These are phyloP conservation scores for Halcyon smyrnensis DNA, from an alignment of 2,797 vertebrate genomes.

Conservation along the genomic window DNA sequence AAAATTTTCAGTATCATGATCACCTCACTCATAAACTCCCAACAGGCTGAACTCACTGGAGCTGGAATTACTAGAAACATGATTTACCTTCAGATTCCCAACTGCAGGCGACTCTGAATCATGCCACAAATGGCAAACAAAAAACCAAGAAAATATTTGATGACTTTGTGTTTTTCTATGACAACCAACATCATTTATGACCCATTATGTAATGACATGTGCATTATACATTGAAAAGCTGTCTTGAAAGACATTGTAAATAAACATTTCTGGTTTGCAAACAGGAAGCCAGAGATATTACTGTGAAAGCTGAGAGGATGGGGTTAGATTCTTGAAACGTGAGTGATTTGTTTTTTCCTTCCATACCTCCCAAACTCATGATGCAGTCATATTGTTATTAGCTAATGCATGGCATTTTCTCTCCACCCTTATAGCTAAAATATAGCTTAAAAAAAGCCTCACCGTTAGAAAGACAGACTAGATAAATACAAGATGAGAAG, in stretches of 20 bases:
- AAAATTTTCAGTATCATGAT: background rate
- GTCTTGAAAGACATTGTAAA: constrained; percentile 31
- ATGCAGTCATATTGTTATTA: constrained; percentile 8
- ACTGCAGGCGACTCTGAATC: background rate
- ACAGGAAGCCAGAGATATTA: constrained; percentile 42
- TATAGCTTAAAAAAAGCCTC: background rate
- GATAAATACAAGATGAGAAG: background rate
- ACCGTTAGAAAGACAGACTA: background rate
- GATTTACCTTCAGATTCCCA: constrained; percentile 11
- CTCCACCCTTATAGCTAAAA: background rate
- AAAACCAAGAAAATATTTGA: background rate
- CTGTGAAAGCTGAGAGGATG: constrained; percentile 39
- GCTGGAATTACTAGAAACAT: constrained; percentile 18
- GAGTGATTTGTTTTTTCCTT: constrained; percentile 57
- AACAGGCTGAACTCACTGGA: background rate
- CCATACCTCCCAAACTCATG: constrained; percentile 12
- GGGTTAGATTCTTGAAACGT: constrained; percentile 33
- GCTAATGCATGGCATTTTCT: constrained; percentile 43
- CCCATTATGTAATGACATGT: constrained; percentile 16
- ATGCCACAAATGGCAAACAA: background rate
- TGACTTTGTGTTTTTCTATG: constrained; percentile 40
- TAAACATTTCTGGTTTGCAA: constrained; percentile 50
- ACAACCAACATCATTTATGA: constrained; percentile 8
- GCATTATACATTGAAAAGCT: constrained; percentile 32
- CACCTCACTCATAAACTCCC: background rate